Base-by-base conservation (phyloP, 2,888 invertebrate genomes). In the Barypeithes pellucidus region DNA sequence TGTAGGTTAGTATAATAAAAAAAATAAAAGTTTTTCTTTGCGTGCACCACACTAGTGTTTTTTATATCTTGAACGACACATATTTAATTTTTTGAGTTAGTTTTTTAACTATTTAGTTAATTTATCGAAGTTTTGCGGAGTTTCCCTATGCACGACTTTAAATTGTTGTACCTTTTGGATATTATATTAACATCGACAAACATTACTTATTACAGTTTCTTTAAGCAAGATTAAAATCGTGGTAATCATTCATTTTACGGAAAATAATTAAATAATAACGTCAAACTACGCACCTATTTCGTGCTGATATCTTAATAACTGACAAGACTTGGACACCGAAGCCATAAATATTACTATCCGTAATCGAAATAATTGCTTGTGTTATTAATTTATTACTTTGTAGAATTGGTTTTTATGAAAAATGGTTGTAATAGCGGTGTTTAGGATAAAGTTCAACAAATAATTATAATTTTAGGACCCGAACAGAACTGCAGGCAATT, bases 261-360 rank as follows among this genome's bases (percentile, higher is more conserved):
- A 18, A 57, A 54, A 54, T 36, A n/a, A 57, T 29, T 14, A 33
- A 33, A 33, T 57, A 33, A 16, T 57, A 57, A 57, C 33, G 54
- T 57, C 54, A 57, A 57, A 16, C 54, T 16, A 57, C 54, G 33
- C 54, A 57, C 54, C 54, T 57, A 16, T 16, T 57, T 57, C 54
- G 54, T 57, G 54, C 54, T 57, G 54, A 57, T 57, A 57, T 57
- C 54, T 57, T 57, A 57, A 29, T 57, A 57, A 29, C 18, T 57
- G 54, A 57, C 52, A 52, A 50, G n/a, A 52, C 14, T 14, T 29
- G 18, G 52, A 57, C 16, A 33, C 18, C 33, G 33, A 33, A 33
- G 33, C 12, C 14, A 57, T 57, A 57, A 57, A 57, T 57, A 57
- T 36, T 33, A 29, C 29, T 54, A 29, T 54, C 52, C 52, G 29